These are phyloP conservation scores for Tetheella fluctuosa DNA, from an alignment of 2,888 invertebrate species.

Conservation along the genomic window DNA sequence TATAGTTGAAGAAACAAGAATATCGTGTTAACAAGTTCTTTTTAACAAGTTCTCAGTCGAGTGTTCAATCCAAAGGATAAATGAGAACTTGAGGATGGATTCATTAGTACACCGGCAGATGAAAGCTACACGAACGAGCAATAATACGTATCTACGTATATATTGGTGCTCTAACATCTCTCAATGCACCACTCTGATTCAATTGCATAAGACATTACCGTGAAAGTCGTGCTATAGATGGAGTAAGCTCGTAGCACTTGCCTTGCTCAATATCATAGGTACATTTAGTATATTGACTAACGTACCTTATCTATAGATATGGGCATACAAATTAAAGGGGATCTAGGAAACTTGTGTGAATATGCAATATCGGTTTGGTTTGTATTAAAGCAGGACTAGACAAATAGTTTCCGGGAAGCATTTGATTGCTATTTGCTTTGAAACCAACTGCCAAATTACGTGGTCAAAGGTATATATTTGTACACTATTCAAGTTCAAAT, in stretches of 20 bases:
- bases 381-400: not conserved
- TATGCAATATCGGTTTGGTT: not conserved
- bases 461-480: not conserved
- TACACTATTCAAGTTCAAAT: too few relatives aligned
- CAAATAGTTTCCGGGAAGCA: not conserved
- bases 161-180: not conserved
- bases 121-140: not conserved
- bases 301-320: not conserved
- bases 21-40: not conserved
- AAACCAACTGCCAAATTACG: not conserved
- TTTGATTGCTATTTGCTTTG: not conserved
- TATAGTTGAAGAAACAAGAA: not conserved
- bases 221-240: not conserved
- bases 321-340: not conserved
- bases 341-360: not conserved
- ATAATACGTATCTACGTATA: not conserved
- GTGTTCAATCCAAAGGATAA: too few relatives aligned
- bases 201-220: not conserved
- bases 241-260: not conserved
- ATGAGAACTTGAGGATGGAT: not conserved
- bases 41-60: not conserved
- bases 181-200: not conserved
- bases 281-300: not conserved
- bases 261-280: not conserved
- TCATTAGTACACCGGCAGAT: slow-evolving; percentile 2